Percentiles rank a stretch among this genome's conserved stretches.
Conservation (phyloP, 2,888 invertebrate genomes). For the Microplitis manilae region DNA sequence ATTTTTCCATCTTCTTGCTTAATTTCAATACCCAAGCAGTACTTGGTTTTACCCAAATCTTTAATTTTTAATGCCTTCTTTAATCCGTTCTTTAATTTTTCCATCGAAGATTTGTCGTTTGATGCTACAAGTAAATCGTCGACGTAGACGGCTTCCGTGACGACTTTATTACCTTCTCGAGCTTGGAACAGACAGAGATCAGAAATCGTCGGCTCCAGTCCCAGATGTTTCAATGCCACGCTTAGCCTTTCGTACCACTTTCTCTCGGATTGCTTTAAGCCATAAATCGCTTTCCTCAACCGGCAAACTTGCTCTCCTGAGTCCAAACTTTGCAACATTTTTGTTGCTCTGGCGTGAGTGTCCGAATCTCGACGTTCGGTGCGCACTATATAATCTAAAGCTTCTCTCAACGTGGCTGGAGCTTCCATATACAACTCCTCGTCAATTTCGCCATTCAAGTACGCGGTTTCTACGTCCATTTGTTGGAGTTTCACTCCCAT, state of each 20-base stretch:
- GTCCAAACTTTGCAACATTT: no score
- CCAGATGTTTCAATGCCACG: background rate
- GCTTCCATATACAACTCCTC: background rate
- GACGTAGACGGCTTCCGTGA: conserved; percentile 1
- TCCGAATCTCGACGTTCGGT: no score
- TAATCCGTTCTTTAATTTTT: background rate
- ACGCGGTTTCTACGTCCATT: background rate
- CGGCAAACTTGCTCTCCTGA: no score
- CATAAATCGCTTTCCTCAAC: conserved; percentile 18
- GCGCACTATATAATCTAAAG: background rate
- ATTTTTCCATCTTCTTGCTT: background rate
- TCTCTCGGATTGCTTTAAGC: conserved; percentile 26
- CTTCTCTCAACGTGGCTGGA: background rate
- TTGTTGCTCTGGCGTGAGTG: background rate
- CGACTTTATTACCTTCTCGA: background rate
- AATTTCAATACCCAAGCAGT: conserved; percentile 23
- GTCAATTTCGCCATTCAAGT: background rate
- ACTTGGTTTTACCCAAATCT: conserved; percentile 19
- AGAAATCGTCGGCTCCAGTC: conserved; percentile 13
- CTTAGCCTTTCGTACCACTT: background rate
- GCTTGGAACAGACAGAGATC: conserved; percentile 22
- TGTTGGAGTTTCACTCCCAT: background rate
- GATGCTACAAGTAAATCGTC: conserved; percentile 16
- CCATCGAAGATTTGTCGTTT: background rate
- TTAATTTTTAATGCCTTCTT: background rate